Percentiles rank a stretch among this genome's conserved stretches.
phyloP scores from a whole-genome alignment of 2,797 vertebrate genomes.

The Oreochromis grahami region DNA sequence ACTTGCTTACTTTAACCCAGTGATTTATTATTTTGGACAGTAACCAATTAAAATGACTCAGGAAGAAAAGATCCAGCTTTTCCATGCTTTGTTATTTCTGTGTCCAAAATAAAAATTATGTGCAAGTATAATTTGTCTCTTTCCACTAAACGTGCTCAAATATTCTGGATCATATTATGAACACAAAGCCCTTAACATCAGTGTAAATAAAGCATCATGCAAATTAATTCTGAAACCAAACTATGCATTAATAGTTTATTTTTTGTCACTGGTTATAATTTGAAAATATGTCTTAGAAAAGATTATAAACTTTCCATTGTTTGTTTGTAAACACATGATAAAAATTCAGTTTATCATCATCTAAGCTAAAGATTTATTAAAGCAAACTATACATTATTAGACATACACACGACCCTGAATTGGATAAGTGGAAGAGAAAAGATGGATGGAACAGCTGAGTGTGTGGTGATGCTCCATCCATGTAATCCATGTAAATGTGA shows the following conservation, averaged over 20 bases:
- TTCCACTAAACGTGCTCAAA: background rate
- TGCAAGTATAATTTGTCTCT: background rate
- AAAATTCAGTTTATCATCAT: background rate
- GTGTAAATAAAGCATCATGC: background rate
- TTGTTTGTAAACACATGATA: background rate
- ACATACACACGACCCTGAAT: background rate
- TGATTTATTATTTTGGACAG: background rate
- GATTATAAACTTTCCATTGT: background rate
- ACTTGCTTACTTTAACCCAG: background rate
- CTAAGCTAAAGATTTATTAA: background rate
- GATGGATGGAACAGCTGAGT: background rate
- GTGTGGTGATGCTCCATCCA: background rate
- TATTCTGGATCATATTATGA: background rate
- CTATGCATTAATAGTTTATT: background rate
- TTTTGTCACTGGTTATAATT: background rate
- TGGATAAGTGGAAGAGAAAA: background rate
- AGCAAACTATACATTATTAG: background rate
- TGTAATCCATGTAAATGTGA: background rate
- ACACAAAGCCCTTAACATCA: background rate
- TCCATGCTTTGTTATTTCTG: background rate
- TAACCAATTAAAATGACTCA: background rate
- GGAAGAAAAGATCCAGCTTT: background rate
- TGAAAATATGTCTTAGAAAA: background rate
- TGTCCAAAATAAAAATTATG: background rate
- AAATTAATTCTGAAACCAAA: too few relatives aligned